Evolutionary conservation across 2,888 invertebrate genomes (phyloP), one percentile per base, ranked within the genome.

Genomic region (Corythucha ciliata): DNA sequence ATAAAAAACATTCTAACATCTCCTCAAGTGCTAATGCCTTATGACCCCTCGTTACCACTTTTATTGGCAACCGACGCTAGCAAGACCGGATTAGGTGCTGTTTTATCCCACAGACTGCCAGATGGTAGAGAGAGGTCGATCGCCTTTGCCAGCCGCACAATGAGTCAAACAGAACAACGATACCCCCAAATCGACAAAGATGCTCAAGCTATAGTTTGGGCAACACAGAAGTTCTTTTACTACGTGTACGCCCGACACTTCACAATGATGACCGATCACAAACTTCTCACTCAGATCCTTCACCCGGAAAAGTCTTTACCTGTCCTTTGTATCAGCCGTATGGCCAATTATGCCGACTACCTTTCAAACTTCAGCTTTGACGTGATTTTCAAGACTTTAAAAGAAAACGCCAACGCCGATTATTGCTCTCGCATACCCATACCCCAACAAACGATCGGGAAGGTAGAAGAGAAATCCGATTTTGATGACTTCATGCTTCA

Each of bases 191-290:
- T 62, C 4, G 63, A 63, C 39, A 57, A 57, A 10, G 62, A 64
- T 58, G 68, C 65, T 1, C 60, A 66, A n/a, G 62, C 63, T 3
- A 12, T 46, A 10, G 34, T 46, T 6, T 46, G 46, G 46, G 46
- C n/a, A 3, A 36, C 36, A 16, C 12, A 36, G 27, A 3, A 63
- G 56, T 71, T 70, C 57, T 62, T 66, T 51, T 60, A 65, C 8
- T 71, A 67, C 56, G 20, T 70, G 4, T 66, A 61, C 55, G 70
- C 68, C 3, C 54, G 65, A 3, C 56, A 59, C 3, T 71, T 71
- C 56, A 63, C 59, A 1, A 57, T 70, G 10, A 33, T 62, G 6
- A 68, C 68, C 1, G 67, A 68, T 54, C 63, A 67, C 50, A 61
- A 65, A 48, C 67, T 70, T 1, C 40, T 62, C 3, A 14, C 29